Percentiles rank a stretch among this genome's conserved stretches.
Evolutionary conservation across 53 echinoderm and acorn worm species (phyloP).

Genomic region (Crossaster papposus): DNA sequence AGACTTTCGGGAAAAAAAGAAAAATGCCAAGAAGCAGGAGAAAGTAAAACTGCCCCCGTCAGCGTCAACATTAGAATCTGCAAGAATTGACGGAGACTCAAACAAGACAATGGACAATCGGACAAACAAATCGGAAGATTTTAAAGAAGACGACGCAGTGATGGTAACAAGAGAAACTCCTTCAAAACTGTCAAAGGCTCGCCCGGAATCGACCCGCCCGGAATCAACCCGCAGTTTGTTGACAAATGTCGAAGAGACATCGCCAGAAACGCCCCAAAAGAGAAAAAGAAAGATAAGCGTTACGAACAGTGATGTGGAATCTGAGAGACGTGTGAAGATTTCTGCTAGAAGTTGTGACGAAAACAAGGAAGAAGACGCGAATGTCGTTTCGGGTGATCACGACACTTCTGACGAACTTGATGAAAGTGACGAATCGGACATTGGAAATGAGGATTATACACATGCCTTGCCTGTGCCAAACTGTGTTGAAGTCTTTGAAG

Average conservation of each 20-base stretch:
- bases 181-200: background rate
- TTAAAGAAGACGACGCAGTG: background rate
- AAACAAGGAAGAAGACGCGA: background rate
- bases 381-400: background rate
- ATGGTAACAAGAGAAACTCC: background rate
- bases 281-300: background rate
- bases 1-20: background rate
- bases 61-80: background rate
- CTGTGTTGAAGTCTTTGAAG: background rate
- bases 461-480: background rate
- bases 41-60: background rate
- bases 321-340: background rate
- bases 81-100: background rate
- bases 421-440: background rate
- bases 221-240: background rate
- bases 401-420: background rate
- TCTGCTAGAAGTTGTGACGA: conserved; percentile 10
- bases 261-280: background rate
- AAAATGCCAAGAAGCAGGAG: background rate
- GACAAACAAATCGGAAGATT: conserved; percentile 20
- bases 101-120: background rate
- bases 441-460: background rate
- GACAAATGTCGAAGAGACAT: background rate
- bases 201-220: background rate
- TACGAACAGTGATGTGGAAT: background rate